These are phyloP conservation scores for Chloropsis cyanopogon DNA, from an alignment of 2,113 vertebrate genomes.

Conservation along the genomic window DNA sequence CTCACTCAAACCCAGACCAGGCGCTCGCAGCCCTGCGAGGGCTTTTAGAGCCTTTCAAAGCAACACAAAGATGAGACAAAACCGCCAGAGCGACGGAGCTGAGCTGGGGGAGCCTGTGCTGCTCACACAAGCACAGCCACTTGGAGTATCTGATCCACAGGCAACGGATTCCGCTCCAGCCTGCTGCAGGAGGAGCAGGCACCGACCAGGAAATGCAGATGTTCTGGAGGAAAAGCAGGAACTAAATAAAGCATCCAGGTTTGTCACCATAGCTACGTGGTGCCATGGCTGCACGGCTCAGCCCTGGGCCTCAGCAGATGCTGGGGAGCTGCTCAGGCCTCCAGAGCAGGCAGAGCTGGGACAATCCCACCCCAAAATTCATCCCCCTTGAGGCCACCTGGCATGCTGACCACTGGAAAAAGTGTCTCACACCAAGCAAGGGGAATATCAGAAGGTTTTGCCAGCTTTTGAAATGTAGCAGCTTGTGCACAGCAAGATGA, in stretches of 20 bases:
- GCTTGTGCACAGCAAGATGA: background rate
- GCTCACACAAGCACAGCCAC: background rate
- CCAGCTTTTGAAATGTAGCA: background rate
- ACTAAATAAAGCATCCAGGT: background rate
- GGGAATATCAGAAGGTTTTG: background rate
- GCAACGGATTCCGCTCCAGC: background rate
- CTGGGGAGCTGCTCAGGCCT: background rate
- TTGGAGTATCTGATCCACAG: background rate
- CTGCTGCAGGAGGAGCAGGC: background rate
- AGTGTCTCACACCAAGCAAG: background rate
- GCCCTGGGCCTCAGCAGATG: background rate
- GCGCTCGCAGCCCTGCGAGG: background rate
- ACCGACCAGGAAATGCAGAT: constrained; percentile 8
- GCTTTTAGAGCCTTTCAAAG: background rate
- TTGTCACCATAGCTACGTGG: background rate
- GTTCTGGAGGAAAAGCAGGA: background rate
- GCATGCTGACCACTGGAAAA: background rate
- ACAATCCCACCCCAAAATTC: background rate
- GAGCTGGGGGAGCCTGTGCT: background rate
- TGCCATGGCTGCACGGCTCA: background rate
- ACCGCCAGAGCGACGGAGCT: background rate
- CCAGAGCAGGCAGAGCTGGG: accelerated
- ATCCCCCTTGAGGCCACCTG: accelerated
- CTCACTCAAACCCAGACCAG: background rate
- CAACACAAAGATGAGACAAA: background rate